Conservation (phyloP, 2,888 invertebrate genomes). For the Tillus elongatus region DNA sequence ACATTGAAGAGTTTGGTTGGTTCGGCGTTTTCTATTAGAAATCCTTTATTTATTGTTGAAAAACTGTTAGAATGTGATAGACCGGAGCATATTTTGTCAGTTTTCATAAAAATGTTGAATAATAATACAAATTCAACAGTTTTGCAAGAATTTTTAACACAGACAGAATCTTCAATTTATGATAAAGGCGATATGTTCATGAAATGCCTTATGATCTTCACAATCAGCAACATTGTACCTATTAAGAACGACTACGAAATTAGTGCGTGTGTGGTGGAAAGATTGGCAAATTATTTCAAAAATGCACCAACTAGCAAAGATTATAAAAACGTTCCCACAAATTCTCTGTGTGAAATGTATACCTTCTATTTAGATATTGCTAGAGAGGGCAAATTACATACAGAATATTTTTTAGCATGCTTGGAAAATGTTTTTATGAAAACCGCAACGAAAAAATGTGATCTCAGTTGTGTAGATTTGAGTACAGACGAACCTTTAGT, state of each 20-base stretch:
- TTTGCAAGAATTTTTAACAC: not conserved
- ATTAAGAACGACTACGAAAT: too few species aligned
- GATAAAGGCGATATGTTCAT: slow-evolving; percentile 18
- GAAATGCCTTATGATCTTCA: too few species aligned
- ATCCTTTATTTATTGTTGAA: slow-evolving; percentile 14
- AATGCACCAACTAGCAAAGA: too few species aligned
- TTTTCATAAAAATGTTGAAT: not conserved
- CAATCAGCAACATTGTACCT: too few species aligned
- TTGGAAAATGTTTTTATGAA: slow-evolving; percentile 45
- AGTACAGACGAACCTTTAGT: too few species aligned
- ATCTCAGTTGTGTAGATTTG: too few species aligned
- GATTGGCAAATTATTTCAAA: too few species aligned
- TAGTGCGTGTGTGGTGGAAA: too few species aligned
- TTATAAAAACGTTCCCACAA: too few species aligned
- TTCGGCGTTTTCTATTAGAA: too few species aligned
- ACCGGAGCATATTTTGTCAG: slow-evolving; percentile 46
- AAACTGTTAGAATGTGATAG: slow-evolving; percentile 23
- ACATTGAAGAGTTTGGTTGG: slow-evolving; percentile 7
- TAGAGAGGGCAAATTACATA: slow-evolving; percentile 44
- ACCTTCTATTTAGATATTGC: too few species aligned
- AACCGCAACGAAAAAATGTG: slow-evolving; percentile 39
- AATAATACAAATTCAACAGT: not conserved
- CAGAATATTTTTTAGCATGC: slow-evolving; percentile 50
- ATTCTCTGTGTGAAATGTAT: too few species aligned
- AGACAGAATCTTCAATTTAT: slow-evolving; percentile 18